These are phyloP conservation scores for Selenia dentaria DNA, from an alignment of 2,888 invertebrate genomes.

Conservation along the genomic window DNA sequence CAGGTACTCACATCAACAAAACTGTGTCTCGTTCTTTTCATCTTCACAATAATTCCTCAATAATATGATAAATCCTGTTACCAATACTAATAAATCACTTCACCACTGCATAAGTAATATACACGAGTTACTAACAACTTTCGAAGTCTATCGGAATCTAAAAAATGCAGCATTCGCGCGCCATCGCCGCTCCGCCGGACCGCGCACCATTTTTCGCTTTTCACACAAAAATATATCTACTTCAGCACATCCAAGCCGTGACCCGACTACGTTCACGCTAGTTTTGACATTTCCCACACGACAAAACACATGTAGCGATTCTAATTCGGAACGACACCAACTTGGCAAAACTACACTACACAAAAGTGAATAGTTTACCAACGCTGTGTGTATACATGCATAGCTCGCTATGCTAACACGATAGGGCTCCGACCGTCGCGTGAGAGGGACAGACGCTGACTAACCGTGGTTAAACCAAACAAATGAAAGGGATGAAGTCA, in stretches of 20 bases:
- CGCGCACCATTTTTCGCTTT: slow-evolving; percentile 52
- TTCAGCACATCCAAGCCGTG: slow-evolving; percentile 30
- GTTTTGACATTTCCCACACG: slow-evolving; percentile 54
- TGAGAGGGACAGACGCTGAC: slow-evolving; percentile 47
- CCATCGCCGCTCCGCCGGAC: slow-evolving; percentile 42
- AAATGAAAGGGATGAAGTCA: slow-evolving; percentile 51
- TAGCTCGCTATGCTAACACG: slow-evolving; percentile 44
- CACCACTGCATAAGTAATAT: slow-evolving; percentile 43
- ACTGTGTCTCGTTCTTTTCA: slow-evolving; percentile 42
- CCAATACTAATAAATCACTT: slow-evolving; percentile 39
- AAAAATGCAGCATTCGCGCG: slow-evolving; percentile 55
- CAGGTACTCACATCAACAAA: slow-evolving; percentile 54
- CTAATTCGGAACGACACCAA: slow-evolving; percentile 63
- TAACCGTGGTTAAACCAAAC: slow-evolving; percentile 13
- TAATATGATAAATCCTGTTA: background rate
- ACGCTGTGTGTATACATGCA: slow-evolving; percentile 56
- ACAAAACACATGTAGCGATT: slow-evolving; percentile 53
- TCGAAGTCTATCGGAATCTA: slow-evolving; percentile 62
- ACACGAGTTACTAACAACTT: slow-evolving; percentile 51
- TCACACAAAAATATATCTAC: slow-evolving; percentile 37
- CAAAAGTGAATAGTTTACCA: slow-evolving; percentile 69
- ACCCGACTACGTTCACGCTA: slow-evolving; percentile 46
- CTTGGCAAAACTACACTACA: slow-evolving; percentile 67
- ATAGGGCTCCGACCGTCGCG: slow-evolving; percentile 26
- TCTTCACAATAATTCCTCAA: slow-evolving; percentile 45